Base-by-base conservation (phyloP, 2,113 vertebrate species). In the Osmerus eperlanus region DNA sequence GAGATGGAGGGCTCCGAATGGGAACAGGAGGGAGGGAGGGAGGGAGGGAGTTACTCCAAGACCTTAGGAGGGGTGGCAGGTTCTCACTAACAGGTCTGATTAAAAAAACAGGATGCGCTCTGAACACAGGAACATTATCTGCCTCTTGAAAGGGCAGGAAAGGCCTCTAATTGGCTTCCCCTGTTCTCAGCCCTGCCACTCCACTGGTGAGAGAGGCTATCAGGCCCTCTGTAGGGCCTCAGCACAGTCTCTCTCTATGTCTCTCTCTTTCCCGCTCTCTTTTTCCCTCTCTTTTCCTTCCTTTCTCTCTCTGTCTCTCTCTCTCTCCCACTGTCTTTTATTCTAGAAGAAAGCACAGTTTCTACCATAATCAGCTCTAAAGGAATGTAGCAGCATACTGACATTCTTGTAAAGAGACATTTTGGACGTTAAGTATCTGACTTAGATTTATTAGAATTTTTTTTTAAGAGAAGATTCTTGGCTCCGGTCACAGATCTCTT, bases 51-150 rank as follows among this genome's bases (percentile, higher is more conserved):
- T 21, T 19, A 59, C 56, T 21, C 6, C 62, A 69, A 67, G 36
- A 19, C 73, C 25, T 77, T 29, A 2, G 41, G 29, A 18, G 41
- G 3, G 85, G 84, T 81, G 84, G 84, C 72, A 75, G 67, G 78
- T 81, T 89, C 85, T 89, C 86, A 89, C 88, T 91, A 86, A 84
- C 84, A 82, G 83, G 81, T 80, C 84, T 91, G 88, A 91, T 89
- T 89, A 89, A 92, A 90, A 90, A 90, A 91, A 90, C 89, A 90
- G 88, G 87, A 91, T 88, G 86, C 87, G 87, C 83, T 89, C 84
- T 89, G 81, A 90, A 90, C 90, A 91, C 89, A 89, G 86, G 83
- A 79, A 86, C 82, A 83, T 89, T 92, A 89, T 90, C 86, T 88
- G 81, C 73, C 77, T 84, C 81, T 88, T 86, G 83, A 89, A 90